A percentile compares a stretch with the other conserved stretches of the same genome.
phyloP scores from a whole-genome alignment of 2,888 invertebrate genomes.

The Keiferia lycopersicella region DNA sequence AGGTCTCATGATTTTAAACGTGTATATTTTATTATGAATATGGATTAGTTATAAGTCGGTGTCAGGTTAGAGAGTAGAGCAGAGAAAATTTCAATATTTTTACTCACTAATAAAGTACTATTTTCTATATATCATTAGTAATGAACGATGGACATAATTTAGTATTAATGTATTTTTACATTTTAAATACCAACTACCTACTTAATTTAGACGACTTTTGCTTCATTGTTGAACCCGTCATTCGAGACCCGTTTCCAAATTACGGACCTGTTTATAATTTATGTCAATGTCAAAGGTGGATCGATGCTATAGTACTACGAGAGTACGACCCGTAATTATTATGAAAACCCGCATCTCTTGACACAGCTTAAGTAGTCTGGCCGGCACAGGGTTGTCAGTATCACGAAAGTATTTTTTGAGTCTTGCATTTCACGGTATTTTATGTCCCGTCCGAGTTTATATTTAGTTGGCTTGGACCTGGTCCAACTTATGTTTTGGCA shows the following conservation, averaged over 20 bases:
- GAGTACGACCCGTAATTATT: not conserved
- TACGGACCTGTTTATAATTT: conserved; percentile 30
- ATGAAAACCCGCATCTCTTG: conserved; percentile 4
- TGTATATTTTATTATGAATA: no score
- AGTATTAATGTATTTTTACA: no score
- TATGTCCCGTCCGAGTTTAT: no score
- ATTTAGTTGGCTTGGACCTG: no score
- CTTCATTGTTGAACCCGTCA: not conserved
- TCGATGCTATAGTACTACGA: conserved; percentile 4
- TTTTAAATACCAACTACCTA: not conserved
- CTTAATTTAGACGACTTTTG: not conserved
- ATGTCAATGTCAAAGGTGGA: conserved; percentile 31
- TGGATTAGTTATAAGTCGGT: no score
- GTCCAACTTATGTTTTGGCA: no score
- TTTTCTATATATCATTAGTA: no score
- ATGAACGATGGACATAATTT: no score
- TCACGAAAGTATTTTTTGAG: no score
- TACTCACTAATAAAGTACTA: not conserved
- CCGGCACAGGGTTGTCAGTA: not conserved
- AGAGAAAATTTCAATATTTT: not conserved
- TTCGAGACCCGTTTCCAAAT: conserved; percentile 26
- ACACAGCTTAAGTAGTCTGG: conserved; percentile 2
- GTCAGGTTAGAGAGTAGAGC: not conserved
- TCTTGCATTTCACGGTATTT: no score
- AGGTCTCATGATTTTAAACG: not conserved